Percentiles rank a stretch among this genome's conserved stretches.
Evolutionary conservation across 35 echinoderm and acorn worm species (phyloP).

Genomic region (Strongylocentrotus purpuratus): DNA sequence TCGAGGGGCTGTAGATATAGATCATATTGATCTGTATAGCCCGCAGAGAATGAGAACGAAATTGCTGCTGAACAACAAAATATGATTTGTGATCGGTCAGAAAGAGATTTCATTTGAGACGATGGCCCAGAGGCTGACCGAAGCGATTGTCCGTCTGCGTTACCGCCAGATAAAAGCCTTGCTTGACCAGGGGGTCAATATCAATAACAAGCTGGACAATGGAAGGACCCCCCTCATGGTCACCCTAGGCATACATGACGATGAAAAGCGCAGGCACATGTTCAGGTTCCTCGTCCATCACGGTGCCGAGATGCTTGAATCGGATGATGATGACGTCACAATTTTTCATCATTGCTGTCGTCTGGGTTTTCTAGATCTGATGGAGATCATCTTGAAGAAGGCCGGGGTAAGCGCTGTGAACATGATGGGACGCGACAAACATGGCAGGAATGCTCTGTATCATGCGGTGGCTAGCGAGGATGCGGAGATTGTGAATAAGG

Average conservation of each 20-base stretch:
- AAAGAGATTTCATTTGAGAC: not conserved
- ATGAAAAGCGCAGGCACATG: conserved; percentile 79
- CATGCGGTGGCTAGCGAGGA: conserved; percentile 70
- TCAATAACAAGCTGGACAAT: conserved; percentile 55
- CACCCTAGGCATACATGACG: conserved; percentile 49
- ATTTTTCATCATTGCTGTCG: conserved; percentile 79
- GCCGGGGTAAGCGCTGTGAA: conserved; percentile 59
- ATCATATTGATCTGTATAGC: not conserved
- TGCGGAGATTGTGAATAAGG: conserved; percentile 42
- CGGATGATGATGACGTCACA: conserved; percentile 60
- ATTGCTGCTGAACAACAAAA: not conserved
- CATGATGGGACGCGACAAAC: conserved; percentile 59
- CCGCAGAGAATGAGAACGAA: not conserved
- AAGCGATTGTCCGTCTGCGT: conserved; percentile 64
- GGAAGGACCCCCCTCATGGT: conserved; percentile 78
- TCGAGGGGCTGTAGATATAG: not conserved
- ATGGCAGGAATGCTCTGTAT: conserved; percentile 61
- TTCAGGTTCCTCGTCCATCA: conserved; percentile 70
- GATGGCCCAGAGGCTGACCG: conserved; percentile 71
- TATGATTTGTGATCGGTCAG: not conserved
- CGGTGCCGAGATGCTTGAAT: conserved; percentile 65
- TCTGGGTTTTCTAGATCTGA: conserved; percentile 47
- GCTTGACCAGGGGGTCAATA: conserved; percentile 57
- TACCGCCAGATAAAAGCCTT: conserved; percentile 78
- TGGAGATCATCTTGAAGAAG: conserved; percentile 58